A percentile compares a stretch with the other conserved stretches of the same genome.
phyloP scores from a whole-genome alignment of 2,113 vertebrate genomes.

The Accipiter virgatus region DNA sequence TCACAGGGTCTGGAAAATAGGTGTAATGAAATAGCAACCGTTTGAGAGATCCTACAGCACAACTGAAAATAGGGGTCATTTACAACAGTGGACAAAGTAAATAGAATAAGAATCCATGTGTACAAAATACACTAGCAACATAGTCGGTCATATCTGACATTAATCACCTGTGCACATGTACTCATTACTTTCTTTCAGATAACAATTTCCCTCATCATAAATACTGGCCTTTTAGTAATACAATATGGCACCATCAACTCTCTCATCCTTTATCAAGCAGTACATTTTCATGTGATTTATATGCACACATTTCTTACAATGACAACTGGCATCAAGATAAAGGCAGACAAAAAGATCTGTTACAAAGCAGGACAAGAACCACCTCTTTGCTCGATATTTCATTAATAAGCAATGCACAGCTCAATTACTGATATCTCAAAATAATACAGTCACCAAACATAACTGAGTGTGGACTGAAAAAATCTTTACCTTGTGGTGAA shows the following conservation, averaged over 20 bases:
- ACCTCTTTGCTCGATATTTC: background rate
- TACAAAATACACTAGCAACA: background rate
- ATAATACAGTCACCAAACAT: background rate
- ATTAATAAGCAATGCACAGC: slow-evolving; percentile 24
- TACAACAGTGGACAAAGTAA: background rate
- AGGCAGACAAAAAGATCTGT: background rate
- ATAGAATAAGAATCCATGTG: background rate
- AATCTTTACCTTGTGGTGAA: background rate
- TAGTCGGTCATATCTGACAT: background rate
- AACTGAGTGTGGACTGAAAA: background rate
- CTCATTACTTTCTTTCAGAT: background rate
- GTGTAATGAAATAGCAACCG: background rate
- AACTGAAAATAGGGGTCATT: background rate
- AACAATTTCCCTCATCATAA: background rate
- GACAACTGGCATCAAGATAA: slow-evolving; percentile 3
- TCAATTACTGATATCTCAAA: slow-evolving; percentile 12
- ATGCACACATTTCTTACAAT: background rate
- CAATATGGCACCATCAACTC: background rate
- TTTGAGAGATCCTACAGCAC: background rate
- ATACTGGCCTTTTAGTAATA: background rate
- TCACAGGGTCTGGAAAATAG: background rate
- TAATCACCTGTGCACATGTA: background rate
- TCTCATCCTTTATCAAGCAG: background rate
- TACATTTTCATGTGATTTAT: background rate
- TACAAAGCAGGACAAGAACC: background rate